Conservation (phyloP, 1,140 invertebrate species). For the Mactra quadrangularis region DNA sequence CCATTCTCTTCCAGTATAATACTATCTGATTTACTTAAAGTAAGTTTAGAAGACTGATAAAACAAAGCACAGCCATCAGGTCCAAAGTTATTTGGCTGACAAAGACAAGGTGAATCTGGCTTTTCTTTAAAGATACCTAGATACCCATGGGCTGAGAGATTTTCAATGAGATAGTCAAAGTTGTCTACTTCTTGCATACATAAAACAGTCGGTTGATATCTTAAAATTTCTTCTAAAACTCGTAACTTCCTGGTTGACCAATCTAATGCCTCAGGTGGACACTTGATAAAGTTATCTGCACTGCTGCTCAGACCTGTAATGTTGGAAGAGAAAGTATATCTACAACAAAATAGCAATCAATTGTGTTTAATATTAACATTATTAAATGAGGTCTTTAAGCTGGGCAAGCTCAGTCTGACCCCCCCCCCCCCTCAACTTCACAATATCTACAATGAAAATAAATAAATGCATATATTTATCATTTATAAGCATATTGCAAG, state of each 20-base stretch:
- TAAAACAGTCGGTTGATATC: conserved; percentile 89
- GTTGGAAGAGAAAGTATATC: conserved; percentile 4
- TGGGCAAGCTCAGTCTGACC: too few species aligned
- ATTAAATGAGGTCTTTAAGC: too few species aligned
- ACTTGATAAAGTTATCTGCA: conserved; percentile 90
- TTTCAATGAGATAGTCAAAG: conserved; percentile 88
- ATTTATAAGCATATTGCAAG: too few species aligned
- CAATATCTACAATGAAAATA: too few species aligned
- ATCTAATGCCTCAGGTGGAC: conserved; percentile 88
- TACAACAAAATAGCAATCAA: not conserved
- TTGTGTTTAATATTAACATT: too few species aligned
- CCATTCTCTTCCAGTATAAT: conserved; percentile 88
- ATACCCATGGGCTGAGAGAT: conserved; percentile 88
- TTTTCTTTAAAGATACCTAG: conserved; percentile 90
- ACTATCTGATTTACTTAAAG: conserved; percentile 86
- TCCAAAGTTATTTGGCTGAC: conserved; percentile 89
- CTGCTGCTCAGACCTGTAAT: conserved; percentile 88
- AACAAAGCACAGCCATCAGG: conserved; percentile 93
- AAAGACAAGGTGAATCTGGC: conserved; percentile 90
- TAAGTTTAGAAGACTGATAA: conserved; percentile 87
- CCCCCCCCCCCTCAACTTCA: too few species aligned
- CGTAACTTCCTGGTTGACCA: conserved; percentile 89
- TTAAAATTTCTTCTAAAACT: conserved; percentile 90
- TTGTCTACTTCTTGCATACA: conserved; percentile 93
- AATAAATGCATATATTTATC: too few species aligned